A percentile compares a stretch with the other conserved stretches of the same genome.
Evolutionary conservation across 2,888 invertebrate species (phyloP).

Genomic region (Cerceris rybyensis): DNA sequence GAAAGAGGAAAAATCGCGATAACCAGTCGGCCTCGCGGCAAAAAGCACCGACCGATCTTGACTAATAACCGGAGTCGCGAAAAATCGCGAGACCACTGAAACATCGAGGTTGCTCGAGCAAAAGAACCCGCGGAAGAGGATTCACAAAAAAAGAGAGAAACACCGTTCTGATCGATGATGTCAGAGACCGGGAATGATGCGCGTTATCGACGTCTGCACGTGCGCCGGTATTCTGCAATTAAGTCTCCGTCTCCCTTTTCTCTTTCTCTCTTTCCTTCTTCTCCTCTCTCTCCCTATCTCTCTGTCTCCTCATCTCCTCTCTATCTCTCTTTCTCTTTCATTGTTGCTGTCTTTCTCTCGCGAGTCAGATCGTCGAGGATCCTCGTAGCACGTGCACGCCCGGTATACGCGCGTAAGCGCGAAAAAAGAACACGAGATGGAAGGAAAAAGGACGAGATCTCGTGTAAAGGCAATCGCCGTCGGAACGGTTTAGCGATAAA

Average conservation of each 20-base stretch:
- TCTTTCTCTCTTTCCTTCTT: conserved; percentile 13
- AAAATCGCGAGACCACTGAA: conserved; percentile 25
- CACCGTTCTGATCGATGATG: conserved; percentile 66
- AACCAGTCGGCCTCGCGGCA: not conserved
- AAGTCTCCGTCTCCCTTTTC: conserved; percentile 43
- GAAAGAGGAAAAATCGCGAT: conserved; percentile 3
- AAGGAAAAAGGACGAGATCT: conserved; percentile 32
- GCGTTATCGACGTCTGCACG: conserved; percentile 67
- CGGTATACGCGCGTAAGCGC: conserved; percentile 32
- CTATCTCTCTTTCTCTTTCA: not conserved
- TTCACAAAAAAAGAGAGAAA: conserved; percentile 50
- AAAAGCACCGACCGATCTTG: conserved; percentile 27
- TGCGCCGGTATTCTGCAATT: conserved; percentile 67
- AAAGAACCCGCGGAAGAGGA: conserved; percentile 42
- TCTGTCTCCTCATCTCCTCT: conserved; percentile 14
- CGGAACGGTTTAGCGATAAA: conserved; percentile 62
- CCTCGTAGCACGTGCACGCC: conserved; percentile 56
- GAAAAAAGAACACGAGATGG: conserved; percentile 25
- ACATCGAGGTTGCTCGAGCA: conserved; percentile 34
- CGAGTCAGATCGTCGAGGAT: conserved; percentile 2
- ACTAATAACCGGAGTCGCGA: conserved; percentile 43
- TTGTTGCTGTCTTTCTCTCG: not conserved
- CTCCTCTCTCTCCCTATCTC: conserved; percentile 15
- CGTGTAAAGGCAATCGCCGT: conserved; percentile 41
- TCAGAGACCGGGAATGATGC: conserved; percentile 59